Evolutionary conservation across 2,888 invertebrate species (phyloP), one percentile per base, ranked within the genome.

Genomic region (Bellardia pandia): DNA sequence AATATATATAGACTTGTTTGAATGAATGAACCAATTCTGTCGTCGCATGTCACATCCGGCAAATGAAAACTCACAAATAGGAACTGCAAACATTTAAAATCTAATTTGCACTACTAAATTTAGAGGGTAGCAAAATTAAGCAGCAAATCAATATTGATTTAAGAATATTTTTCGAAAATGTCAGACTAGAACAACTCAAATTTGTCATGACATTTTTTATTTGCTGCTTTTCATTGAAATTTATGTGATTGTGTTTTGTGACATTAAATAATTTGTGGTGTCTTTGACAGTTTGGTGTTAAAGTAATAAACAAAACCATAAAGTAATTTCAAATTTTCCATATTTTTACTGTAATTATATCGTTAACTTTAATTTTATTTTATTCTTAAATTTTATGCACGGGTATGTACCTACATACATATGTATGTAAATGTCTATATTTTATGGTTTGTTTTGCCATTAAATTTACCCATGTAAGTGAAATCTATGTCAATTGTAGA

Each of bases 11-110:
- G 80, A 85, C 14, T 74, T 62, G 56, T 64, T 62, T 85, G 64
- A 62, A 85, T 87, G 74, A 78, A 78, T 87, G 86, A 84, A 81
- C 86, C 80, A 87, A 84, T 84, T 87, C 84, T 87, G 86, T 87
- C 86, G 80, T 84, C 84, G 84, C 77, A 84, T 87, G 81, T 87
- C 86, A 87, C 84, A 87, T 62, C 74, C 74, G 84, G 80, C 75
- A 23, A 76, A 75, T 45, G 30, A 69, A 16, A 74, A 60, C 13
- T 11, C 9, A n/a, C 23, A 40, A 66, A 40, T 53, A 45, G 45
- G 9, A 45, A 64, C 45, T 40, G 23, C 33, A 62, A 53, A 74
- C 58, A 66, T 33, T 53, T 23, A 40, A 74, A 66, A 66, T 75
- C 33, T 37, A 6, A 48, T 66, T 81, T 74, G 3, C 42, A 40